These are phyloP conservation scores for Drosophila yooni DNA, from an alignment of 2,888 invertebrate genomes.

Conservation along the genomic window DNA sequence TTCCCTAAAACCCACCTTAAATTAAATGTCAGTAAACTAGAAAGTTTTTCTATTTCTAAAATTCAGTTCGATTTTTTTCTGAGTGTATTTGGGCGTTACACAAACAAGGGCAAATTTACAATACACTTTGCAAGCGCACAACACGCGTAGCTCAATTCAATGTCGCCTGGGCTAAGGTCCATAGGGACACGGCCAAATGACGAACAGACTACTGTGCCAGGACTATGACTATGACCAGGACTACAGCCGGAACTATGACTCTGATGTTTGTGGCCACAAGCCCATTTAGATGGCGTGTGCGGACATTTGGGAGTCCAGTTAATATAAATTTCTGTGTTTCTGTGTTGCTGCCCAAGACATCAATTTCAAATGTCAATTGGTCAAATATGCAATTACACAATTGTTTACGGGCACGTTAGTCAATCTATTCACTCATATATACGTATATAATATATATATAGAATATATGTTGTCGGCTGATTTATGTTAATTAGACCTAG, in stretches of 20 bases:
- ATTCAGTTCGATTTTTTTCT: neutral
- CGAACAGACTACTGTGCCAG: constrained; percentile 16
- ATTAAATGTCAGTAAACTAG: neutral
- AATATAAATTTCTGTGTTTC: constrained; percentile 26
- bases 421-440: neutral
- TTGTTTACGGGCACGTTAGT: constrained; percentile 49
- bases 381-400: constrained; percentile 70
- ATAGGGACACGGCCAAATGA: constrained; percentile 27
- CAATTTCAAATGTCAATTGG: constrained; percentile 72
- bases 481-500: constrained; percentile 67
- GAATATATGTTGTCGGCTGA: constrained; percentile 45
- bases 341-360: constrained; percentile 48
- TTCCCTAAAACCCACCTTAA: neutral
- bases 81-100: neutral
- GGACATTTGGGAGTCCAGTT: constrained; percentile 34
- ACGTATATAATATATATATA: constrained; percentile 11
- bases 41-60: neutral
- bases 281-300: constrained; percentile 41
- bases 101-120: too few species aligned
- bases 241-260: neutral
- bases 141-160: constrained; percentile 3
- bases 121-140: neutral
- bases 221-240: neutral
- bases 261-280: constrained; percentile 5
- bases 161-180: constrained; percentile 31